Evolutionary conservation across 2,888 invertebrate species (phyloP).

Genomic region (Aquatica leii): DNA sequence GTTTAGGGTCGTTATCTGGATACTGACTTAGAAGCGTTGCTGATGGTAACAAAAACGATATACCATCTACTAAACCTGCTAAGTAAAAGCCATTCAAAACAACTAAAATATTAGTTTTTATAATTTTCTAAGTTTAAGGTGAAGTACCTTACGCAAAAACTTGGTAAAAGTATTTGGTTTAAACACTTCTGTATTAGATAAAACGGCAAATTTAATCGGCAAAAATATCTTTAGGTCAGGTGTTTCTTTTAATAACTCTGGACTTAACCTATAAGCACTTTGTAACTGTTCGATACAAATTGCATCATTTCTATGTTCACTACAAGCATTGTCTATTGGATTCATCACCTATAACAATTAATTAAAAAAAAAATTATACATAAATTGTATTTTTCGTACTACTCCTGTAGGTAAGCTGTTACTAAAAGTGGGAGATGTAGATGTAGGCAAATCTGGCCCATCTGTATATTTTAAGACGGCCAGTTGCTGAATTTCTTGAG

Average conservation of each 20-base stretch:
- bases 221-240: constrained; percentile 91
- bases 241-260: constrained; percentile 79
- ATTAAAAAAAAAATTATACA: too few species aligned
- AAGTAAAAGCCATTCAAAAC: constrained; percentile 88
- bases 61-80: constrained; percentile 88
- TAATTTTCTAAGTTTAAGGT: background rate
- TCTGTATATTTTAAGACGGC: constrained; percentile 87
- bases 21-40: constrained; percentile 86
- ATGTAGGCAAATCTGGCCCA: constrained; percentile 83
- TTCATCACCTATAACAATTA: too few species aligned
- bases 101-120: constrained; percentile 63
- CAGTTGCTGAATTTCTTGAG: constrained; percentile 82
- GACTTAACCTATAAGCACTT: constrained; percentile 79
- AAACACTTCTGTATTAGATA: constrained; percentile 86
- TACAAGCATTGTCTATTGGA: too few species aligned
- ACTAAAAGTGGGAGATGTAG: constrained; percentile 78
- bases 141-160: constrained; percentile 83
- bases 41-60: constrained; percentile 85
- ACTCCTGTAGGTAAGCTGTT: constrained; percentile 88
- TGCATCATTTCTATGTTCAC: too few species aligned
- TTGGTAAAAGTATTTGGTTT: constrained; percentile 87
- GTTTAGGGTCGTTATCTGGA: constrained; percentile 84
- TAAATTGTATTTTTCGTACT: too few species aligned
- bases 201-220: constrained; percentile 88
- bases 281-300: constrained; percentile 87